A percentile compares a stretch with the other conserved stretches of the same genome.
These are phyloP conservation scores for Psittacula echo DNA, from an alignment of 2,797 vertebrate genomes.

Conservation along the genomic window DNA sequence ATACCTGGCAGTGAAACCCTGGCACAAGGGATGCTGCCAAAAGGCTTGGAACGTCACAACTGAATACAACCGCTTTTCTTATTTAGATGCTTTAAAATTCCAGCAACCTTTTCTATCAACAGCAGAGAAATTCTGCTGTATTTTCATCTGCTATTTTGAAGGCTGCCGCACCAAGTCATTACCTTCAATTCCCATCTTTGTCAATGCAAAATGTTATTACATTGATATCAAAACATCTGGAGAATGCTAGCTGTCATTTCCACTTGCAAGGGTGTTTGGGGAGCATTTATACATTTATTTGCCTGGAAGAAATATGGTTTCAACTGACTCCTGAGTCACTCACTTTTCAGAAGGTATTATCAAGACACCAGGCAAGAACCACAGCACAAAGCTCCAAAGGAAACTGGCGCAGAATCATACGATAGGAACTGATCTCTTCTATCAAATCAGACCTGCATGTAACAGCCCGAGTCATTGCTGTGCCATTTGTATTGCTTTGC, in stretches of 20 bases:
- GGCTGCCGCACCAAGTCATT: background rate
- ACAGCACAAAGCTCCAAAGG: background rate
- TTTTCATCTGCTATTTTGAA: background rate
- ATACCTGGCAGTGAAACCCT: background rate
- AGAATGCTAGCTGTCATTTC: background rate
- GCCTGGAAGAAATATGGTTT: slow-evolving; percentile 57
- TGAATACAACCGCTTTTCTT: background rate
- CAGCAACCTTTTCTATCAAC: background rate
- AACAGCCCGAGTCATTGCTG: background rate
- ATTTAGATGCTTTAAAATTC: background rate
- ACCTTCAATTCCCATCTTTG: slow-evolving; percentile 2
- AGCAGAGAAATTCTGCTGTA: background rate
- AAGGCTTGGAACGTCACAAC: background rate
- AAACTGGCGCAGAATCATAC: background rate
- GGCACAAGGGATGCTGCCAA: background rate
- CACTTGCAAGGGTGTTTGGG: background rate
- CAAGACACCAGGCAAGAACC: background rate
- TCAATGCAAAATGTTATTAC: background rate
- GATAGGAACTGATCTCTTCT: background rate
- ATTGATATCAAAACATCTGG: slow-evolving; percentile 24
- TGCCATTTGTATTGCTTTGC: background rate
- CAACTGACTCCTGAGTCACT: background rate
- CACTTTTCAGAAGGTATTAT: slow-evolving; percentile 51
- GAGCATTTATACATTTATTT: slow-evolving; percentile 49
- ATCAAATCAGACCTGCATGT: background rate